These are phyloP conservation scores for Nomada fabriciana DNA, from an alignment of 2,888 invertebrate genomes.

Conservation along the genomic window DNA sequence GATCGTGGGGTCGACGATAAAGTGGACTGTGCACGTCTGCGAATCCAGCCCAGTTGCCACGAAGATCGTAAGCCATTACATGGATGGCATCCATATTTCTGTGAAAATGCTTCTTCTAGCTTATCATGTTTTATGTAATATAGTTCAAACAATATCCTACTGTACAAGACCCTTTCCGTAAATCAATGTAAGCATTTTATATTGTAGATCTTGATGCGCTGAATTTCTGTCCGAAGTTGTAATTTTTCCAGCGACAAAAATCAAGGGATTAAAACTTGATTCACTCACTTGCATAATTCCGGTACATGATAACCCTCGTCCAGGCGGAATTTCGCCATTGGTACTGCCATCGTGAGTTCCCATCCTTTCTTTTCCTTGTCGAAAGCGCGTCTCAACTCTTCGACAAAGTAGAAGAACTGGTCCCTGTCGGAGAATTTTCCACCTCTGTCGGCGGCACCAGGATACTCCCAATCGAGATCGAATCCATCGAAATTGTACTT, in stretches of 20 bases:
- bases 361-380: conserved; percentile 90
- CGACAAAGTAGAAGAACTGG: conserved; percentile 92
- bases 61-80: conserved; percentile 94
- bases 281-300: conserved; percentile 91
- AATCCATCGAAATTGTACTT: conserved; percentile 93
- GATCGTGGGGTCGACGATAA: conserved; percentile 94
- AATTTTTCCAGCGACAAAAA: rapidly evolving
- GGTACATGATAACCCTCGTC: conserved; percentile 96
- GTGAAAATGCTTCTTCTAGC: conserved; percentile 22
- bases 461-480: conserved; percentile 96
- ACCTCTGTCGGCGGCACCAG: conserved; percentile 94
- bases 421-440: conserved; percentile 94
- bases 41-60: conserved; percentile 96
- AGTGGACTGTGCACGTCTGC: conserved; percentile 95
- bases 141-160: no score
- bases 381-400: conserved; percentile 92
- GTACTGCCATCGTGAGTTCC: conserved; percentile 96
- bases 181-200: background rate
- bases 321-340: conserved; percentile 93
- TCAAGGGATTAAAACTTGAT: background rate
- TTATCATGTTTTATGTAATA: no score
- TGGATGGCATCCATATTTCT: conserved; percentile 92
- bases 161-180: background rate
- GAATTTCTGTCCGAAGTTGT: no score
- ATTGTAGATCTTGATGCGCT: no score